Conservation (phyloP, 2,888 invertebrate genomes). For the Troides helena region DNA sequence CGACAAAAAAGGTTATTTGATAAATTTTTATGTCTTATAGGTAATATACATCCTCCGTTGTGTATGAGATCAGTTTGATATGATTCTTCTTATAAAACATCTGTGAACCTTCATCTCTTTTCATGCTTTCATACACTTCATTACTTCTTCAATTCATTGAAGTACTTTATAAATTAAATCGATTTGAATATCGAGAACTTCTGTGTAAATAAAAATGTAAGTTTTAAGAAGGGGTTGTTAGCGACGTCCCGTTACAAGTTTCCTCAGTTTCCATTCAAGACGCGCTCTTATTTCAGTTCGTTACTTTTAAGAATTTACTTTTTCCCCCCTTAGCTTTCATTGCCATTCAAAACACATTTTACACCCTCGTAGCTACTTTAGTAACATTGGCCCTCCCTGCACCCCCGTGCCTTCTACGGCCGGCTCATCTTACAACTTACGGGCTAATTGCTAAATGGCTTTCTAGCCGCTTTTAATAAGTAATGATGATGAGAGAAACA, state of each 20-base stretch:
- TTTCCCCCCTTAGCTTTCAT: constrained; percentile 9
- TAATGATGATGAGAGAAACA: constrained; percentile 37
- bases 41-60: no score
- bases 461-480: constrained; percentile 54
- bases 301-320: constrained; percentile 17
- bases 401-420: constrained; percentile 9
- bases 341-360: constrained; percentile 26
- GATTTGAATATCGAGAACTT: no score
- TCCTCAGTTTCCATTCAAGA: constrained; percentile 8
- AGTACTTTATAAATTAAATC: no score
- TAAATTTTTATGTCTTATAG: no score
- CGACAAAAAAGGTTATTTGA: no score
- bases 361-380: constrained; percentile 19
- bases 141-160: no score
- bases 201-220: no score
- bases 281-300: constrained; percentile 7
- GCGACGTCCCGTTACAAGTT: not conserved
- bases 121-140: no score
- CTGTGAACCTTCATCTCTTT: no score
- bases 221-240: not conserved
- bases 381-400: not conserved
- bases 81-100: no score
- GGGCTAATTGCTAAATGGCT: constrained; percentile 58
- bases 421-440: constrained; percentile 49
- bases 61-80: no score